Evolutionary conservation across 1,140 invertebrate genomes (phyloP).

Genomic region (Macrobrachium rosenbergii): DNA sequence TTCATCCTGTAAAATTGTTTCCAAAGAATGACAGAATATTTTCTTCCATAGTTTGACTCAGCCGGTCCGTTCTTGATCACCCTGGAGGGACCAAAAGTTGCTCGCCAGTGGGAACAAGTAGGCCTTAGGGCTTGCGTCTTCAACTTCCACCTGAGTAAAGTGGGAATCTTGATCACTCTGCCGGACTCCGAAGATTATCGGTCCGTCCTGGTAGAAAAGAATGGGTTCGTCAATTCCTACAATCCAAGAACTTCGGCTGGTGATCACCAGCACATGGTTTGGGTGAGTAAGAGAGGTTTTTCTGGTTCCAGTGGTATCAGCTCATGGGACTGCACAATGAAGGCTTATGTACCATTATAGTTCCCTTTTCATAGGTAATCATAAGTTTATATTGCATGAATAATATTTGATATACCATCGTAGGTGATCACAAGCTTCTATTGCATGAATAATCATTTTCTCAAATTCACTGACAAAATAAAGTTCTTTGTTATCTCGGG

Average conservation of each 20-base stretch:
- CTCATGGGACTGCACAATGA: too few species aligned
- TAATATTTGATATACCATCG: too few species aligned
- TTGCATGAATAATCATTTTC: too few species aligned
- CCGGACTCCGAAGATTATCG: conserved; percentile 72
- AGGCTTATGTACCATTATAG: too few species aligned
- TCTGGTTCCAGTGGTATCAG: neutral
- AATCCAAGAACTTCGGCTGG: conserved; percentile 69
- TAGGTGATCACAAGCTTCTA: too few species aligned
- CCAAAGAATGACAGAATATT: neutral
- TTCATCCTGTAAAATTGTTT: too few species aligned
- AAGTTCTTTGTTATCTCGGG: too few species aligned
- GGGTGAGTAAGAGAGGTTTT: conserved; percentile 69
- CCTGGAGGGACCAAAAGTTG: conserved; percentile 61
- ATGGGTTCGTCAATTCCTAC: conserved; percentile 74
- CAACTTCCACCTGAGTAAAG: conserved; percentile 64
- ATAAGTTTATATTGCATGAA: too few species aligned
- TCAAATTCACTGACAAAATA: too few species aligned
- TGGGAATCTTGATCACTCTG: conserved; percentile 71
- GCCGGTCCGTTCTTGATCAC: conserved; percentile 64
- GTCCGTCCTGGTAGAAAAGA: conserved; percentile 75
- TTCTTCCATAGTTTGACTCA: conserved; percentile 58
- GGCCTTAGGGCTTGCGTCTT: conserved; percentile 65
- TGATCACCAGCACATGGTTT: conserved; percentile 72
- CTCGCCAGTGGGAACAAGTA: conserved; percentile 66
- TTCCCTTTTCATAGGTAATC: too few species aligned